Conservation (phyloP, 2,113 vertebrate genomes). For the Sula dactylatra region DNA sequence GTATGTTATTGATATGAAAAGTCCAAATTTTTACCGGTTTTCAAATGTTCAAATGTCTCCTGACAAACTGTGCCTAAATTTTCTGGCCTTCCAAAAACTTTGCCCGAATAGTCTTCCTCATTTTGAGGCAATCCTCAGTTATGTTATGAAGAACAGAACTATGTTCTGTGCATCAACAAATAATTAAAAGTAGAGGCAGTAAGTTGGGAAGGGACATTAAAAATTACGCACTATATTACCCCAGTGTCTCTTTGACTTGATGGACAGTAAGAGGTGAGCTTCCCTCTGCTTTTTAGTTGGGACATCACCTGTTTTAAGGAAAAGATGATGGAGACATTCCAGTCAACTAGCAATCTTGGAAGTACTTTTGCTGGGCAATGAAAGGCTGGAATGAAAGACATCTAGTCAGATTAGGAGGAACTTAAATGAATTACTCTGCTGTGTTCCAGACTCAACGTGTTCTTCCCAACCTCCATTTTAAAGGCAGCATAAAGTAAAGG, state of each 20-base stretch:
- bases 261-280: neutral
- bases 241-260: neutral
- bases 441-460: neutral
- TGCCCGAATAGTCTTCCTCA: neutral
- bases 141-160: neutral
- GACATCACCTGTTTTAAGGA: neutral
- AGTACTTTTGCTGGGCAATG: neutral
- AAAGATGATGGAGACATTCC: neutral
- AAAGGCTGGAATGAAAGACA: neutral
- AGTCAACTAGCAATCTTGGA: neutral
- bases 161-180: neutral
- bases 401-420: neutral
- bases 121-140: neutral
- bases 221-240: neutral
- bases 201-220: neutral
- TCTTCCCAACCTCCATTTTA: conserved; percentile 14
- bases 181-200: neutral
- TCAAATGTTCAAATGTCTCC: neutral
- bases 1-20: neutral
- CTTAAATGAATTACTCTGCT: neutral
- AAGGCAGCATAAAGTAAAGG: neutral
- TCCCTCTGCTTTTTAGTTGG: neutral
- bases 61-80: neutral
- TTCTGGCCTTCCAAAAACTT: neutral
- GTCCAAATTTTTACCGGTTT: neutral